These are phyloP conservation scores for Dipodomys ordii DNA, from an alignment of 2,113 vertebrate species.

Conservation along the genomic window DNA sequence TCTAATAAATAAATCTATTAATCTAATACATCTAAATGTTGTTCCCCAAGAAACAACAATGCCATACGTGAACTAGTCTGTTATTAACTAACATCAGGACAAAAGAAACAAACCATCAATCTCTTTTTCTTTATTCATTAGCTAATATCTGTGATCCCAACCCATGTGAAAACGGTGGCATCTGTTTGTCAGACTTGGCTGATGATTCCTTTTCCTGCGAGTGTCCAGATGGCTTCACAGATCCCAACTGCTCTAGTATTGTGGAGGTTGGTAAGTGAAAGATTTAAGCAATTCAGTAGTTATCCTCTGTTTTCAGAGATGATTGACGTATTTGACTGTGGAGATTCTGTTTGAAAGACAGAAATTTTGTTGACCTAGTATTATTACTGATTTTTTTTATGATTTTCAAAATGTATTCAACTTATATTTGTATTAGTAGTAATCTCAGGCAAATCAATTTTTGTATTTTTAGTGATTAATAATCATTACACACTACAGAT, in stretches of 20 bases:
- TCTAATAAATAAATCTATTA: neutral
- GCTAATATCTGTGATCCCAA: slow-evolving; percentile 87
- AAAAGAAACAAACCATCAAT: neutral
- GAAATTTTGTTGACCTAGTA: neutral
- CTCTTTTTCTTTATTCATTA: slow-evolving; percentile 71
- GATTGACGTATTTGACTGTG: neutral
- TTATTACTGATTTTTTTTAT: neutral
- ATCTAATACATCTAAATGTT: no score
- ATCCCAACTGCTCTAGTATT: slow-evolving; percentile 88
- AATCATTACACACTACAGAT: neutral
- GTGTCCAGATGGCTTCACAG: slow-evolving; percentile 88
- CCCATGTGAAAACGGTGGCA: slow-evolving; percentile 89
- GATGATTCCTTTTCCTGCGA: slow-evolving; percentile 88
- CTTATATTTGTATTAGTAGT: neutral
- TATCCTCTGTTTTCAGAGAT: fast-evolving
- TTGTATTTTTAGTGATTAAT: neutral
- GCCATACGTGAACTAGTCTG: neutral
- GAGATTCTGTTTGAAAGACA: neutral
- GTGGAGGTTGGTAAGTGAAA: slow-evolving; percentile 93
- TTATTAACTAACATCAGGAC: neutral
- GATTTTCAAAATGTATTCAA: neutral
- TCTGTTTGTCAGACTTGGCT: slow-evolving; percentile 85
- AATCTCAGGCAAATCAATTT: neutral
- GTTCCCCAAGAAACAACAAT: neutral
- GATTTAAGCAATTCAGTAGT: slow-evolving; percentile 56